Base-by-base conservation (phyloP, 2,888 invertebrate genomes). In the Julus scanicus region DNA sequence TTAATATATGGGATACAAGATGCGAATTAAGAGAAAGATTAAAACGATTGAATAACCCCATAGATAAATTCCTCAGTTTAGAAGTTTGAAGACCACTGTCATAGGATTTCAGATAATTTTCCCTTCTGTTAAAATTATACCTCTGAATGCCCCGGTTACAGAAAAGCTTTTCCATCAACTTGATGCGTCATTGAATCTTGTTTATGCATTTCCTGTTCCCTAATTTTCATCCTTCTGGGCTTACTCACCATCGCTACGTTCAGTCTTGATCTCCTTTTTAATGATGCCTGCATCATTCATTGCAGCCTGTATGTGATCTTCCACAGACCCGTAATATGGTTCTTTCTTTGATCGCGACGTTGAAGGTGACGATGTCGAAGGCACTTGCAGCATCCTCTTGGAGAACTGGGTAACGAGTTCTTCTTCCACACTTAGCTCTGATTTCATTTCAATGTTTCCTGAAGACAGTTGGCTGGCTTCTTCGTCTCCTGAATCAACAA, bases 401-500 rank as follows among this genome's bases (percentile, higher is more conserved):
- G 94, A 93, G 91, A 95, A 95, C 91, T 94, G 94, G 0, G 94
- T 94, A 71, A 94, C 92, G n/a, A 94, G 91, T 20, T 88, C 89
- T 20, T 44, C 40, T 3, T 87, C 87, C 1, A 40, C 39, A 8
- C 20, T 48, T n/a, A 8, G 86, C 15, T 87, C 80, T 1, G 44
- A 39, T 20, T 39, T 17, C 13, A 39, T 13, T n/a, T 44, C 87
- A 2, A 87, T n/a, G 53, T 86, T 86, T 0, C 94, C 95, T 0
- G 96, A 95, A 88, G 96, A 93, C 85, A 94, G 94, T 3, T 90
- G 89, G 88, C 90, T 90, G 90, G 96, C 96, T 48, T 94, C 95
- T 88, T 92, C 92, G 90, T 97, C 97, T 90, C 96, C 97, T 90
- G 96, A 93, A 91, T 97, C 96, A 91, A 95, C 93, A 3, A 95